Percentiles rank a stretch among this genome's conserved stretches.
Conservation (phyloP, 2,797 vertebrate species). For the Philypnodon macrostomus region DNA sequence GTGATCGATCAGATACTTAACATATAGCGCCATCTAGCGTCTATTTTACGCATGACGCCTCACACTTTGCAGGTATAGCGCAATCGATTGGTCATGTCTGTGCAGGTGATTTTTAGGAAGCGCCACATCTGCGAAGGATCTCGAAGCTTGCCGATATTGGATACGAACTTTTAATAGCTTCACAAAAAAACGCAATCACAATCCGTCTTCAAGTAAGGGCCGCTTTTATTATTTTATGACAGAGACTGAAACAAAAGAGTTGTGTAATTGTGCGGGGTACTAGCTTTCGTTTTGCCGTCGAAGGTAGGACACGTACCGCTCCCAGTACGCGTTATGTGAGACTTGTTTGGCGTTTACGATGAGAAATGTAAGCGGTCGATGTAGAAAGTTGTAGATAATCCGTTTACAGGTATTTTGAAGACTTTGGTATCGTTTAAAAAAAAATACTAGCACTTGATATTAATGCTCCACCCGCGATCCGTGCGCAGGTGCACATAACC, state of each 20-base stretch:
- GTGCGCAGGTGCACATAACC: slow-evolving; percentile 50
- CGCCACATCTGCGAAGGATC: slow-evolving; percentile 20
- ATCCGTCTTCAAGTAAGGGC: not conserved
- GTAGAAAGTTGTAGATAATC: not conserved
- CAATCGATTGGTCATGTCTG: slow-evolving; percentile 66
- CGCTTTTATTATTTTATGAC: not conserved
- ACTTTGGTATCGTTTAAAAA: not conserved
- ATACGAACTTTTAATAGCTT: not conserved
- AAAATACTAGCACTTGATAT: slow-evolving; percentile 1
- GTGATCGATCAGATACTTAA: not conserved
- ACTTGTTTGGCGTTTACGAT: not conserved
- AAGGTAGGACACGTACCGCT: slow-evolving; percentile 17
- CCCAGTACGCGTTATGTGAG: not conserved
- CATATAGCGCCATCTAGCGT: slow-evolving; percentile 61
- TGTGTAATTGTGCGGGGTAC: slow-evolving; percentile 6
- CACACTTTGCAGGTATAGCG: slow-evolving; percentile 50
- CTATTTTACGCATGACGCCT: not conserved
- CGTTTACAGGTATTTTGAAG: not conserved
- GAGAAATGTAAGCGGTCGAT: not conserved
- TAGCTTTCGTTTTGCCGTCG: slow-evolving; percentile 26
- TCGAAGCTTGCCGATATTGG: not conserved
- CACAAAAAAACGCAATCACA: not conserved
- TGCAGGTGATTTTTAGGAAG: slow-evolving; percentile 52
- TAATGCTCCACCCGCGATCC: slow-evolving; percentile 22
- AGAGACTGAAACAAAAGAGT: not conserved